Evolutionary conservation across 2,113 vertebrate genomes (phyloP).

Genomic region (Desmodus rotundus): DNA sequence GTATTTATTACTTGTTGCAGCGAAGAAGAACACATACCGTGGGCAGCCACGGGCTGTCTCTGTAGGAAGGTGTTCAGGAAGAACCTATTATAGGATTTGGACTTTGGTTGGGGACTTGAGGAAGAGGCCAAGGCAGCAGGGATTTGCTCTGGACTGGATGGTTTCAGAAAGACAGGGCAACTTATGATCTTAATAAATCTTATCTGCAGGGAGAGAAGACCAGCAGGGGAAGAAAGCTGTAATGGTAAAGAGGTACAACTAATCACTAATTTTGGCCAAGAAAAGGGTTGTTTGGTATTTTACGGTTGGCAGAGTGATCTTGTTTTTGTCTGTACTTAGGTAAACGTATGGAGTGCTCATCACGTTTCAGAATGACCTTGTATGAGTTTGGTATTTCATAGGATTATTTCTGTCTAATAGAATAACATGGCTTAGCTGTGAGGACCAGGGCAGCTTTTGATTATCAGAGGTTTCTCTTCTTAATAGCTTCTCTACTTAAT

Average conservation of each 20-base stretch:
- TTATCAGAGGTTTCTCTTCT: not conserved
- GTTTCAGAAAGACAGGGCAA: not conserved
- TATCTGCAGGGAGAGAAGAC: not conserved
- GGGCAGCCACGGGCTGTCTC: not conserved
- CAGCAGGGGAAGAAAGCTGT: not conserved
- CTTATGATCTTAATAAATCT: not conserved
- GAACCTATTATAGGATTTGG: not conserved
- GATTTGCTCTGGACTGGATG: not conserved
- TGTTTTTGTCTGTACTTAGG: not conserved
- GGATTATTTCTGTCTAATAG: not conserved
- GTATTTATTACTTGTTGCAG: not conserved
- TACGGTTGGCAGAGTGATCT: not conserved
- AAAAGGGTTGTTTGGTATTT: not conserved
- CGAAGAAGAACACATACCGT: not conserved
- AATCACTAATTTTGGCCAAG: not conserved
- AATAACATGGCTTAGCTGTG: not conserved
- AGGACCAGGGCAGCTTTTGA: not conserved
- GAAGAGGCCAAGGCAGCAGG: not conserved
- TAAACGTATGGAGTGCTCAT: not conserved
- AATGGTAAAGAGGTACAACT: not conserved
- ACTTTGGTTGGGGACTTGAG: not conserved
- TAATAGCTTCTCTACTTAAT: not conserved
- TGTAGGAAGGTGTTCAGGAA: not conserved
- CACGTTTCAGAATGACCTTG: not conserved
- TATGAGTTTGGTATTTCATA: not conserved